phyloP scores from a whole-genome alignment of 1,140 invertebrate species.

The Ceratitis capitata region DNA sequence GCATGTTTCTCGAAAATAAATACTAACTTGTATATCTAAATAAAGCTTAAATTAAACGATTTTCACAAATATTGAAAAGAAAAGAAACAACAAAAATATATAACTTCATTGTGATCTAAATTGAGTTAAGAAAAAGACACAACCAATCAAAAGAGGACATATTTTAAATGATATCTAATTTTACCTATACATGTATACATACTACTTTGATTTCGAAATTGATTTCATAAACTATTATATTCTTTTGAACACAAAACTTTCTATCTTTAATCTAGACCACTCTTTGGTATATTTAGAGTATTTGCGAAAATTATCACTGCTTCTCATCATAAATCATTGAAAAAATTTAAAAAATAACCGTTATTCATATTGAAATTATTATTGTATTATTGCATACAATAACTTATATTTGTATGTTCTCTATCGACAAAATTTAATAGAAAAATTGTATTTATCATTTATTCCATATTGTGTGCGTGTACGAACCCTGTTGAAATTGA shows the following conservation, averaged over 20 bases:
- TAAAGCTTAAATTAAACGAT: background rate
- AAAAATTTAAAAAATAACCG: background rate
- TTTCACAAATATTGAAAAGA: background rate
- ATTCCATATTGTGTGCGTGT: slow-evolving; percentile 14
- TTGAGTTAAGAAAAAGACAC: background rate
- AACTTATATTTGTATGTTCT: background rate
- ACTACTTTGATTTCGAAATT: background rate
- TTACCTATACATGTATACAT: background rate
- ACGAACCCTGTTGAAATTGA: background rate
- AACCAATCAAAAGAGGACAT: slow-evolving; percentile 40
- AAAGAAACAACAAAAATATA: background rate
- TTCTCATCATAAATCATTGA: background rate
- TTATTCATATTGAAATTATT: background rate
- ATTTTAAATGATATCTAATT: slow-evolving; percentile 39
- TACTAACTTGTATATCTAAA: background rate
- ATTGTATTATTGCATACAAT: background rate
- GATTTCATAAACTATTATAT: background rate
- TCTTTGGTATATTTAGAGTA: background rate
- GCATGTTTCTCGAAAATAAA: background rate
- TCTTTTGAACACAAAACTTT: background rate
- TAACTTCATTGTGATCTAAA: background rate
- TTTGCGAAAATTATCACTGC: background rate
- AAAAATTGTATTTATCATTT: background rate
- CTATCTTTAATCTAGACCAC: background rate
- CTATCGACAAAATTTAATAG: background rate